A percentile compares a stretch with the other conserved stretches of the same genome.
phyloP scores from a whole-genome alignment of 1,140 invertebrate genomes.

The Lordiphosa collinella region DNA sequence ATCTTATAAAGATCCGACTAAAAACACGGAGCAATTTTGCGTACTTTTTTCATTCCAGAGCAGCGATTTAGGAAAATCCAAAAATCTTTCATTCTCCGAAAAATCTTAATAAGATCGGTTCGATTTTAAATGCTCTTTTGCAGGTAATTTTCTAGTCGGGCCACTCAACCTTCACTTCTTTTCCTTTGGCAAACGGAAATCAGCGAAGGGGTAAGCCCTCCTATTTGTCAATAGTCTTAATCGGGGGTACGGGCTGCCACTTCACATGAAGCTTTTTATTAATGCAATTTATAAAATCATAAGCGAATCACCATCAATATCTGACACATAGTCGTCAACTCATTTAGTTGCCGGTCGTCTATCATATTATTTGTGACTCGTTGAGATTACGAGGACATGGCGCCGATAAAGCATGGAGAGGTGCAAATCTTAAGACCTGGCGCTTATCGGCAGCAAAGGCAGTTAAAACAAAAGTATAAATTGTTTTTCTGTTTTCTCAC shows the following conservation, averaged over 20 bases:
- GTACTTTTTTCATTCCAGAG: no score
- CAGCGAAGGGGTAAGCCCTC: no score
- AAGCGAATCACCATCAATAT: slow-evolving; percentile 24
- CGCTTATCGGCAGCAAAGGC: slow-evolving; percentile 59
- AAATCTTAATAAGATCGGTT: no score
- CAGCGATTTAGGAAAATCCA: no score
- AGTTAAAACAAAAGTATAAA: slow-evolving; percentile 33
- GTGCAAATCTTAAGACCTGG: slow-evolving; percentile 54
- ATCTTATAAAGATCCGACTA: no score
- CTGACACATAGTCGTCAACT: background rate
- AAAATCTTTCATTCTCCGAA: no score
- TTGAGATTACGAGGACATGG: background rate
- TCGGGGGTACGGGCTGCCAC: background rate
- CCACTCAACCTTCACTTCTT: no score
- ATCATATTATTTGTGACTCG: background rate
- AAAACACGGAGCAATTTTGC: no score
- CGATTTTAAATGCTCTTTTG: no score
- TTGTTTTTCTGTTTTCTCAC: slow-evolving; percentile 20
- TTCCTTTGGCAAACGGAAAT: no score
- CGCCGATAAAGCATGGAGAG: background rate
- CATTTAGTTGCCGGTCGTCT: background rate
- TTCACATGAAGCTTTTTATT: slow-evolving; percentile 4
- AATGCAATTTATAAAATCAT: slow-evolving; percentile 32
- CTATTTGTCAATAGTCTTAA: no score
- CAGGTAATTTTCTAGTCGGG: no score